Conservation (phyloP, 1,140 invertebrate species). For the Bombus picipes region DNA sequence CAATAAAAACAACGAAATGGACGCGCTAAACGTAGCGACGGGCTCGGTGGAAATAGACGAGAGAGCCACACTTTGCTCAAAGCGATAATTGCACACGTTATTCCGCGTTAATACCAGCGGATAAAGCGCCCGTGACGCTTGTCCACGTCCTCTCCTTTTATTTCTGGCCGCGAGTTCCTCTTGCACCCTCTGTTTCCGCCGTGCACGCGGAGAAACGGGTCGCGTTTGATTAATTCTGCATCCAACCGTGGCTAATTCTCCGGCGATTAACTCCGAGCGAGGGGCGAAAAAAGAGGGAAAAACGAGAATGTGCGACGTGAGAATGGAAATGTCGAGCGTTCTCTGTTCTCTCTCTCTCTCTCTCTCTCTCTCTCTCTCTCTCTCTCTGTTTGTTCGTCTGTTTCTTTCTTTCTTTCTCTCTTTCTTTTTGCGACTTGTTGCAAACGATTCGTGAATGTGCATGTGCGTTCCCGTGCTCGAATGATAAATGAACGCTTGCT, state of each 20-base stretch:
- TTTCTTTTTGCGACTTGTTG: neutral
- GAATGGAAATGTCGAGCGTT: slow-evolving; percentile 31
- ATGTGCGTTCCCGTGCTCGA: neutral
- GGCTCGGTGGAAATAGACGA: neutral
- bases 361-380: neutral
- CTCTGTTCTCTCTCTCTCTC: neutral
- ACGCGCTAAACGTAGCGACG: neutral
- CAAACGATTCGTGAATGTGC: neutral
- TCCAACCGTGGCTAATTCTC: slow-evolving; percentile 56
- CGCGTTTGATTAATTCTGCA: slow-evolving; percentile 62
- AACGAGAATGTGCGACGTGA: slow-evolving; percentile 7
- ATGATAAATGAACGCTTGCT: neutral
- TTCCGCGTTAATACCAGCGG: slow-evolving; percentile 66
- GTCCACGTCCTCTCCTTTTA: slow-evolving; percentile 34
- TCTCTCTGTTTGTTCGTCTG: too few relatives aligned
- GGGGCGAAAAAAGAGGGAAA: slow-evolving; percentile 21
- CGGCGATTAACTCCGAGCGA: slow-evolving; percentile 47
- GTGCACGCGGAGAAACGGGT: neutral
- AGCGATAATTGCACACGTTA: slow-evolving; percentile 73
- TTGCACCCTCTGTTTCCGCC: neutral
- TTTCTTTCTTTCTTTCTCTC: too few relatives aligned
- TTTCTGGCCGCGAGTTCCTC: neutral
- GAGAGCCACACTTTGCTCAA: slow-evolving; percentile 45
- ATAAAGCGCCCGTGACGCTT: slow-evolving; percentile 62
- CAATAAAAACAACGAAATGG: neutral